Conservation (phyloP, 2,797 vertebrate species). For the Gymnodraco acuticeps region DNA sequence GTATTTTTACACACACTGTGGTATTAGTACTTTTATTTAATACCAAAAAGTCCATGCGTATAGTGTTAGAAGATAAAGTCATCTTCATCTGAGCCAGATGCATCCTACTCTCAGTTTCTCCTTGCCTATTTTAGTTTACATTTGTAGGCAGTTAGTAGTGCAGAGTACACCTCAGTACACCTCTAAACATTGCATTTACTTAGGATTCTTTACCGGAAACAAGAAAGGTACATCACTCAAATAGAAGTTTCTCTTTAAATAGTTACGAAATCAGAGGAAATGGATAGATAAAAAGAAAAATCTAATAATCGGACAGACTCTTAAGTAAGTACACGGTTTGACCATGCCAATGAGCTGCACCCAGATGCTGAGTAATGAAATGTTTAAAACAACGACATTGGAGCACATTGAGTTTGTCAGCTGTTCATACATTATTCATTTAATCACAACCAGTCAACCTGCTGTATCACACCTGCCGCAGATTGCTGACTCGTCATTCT, state of each 20-base stretch:
- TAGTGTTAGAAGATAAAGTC: no score
- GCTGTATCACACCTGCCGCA: conserved; percentile 72
- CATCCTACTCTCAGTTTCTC: no score
- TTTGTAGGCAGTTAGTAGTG: no score
- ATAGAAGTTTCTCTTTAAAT: neutral
- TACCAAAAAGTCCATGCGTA: no score
- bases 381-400: conserved; percentile 82
- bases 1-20: no score
- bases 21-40: no score
- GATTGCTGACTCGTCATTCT: conserved; percentile 46
- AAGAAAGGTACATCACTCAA: no score
- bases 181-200: no score
- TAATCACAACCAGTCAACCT: conserved; percentile 71
- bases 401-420: conserved; percentile 64
- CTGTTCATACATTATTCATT: conserved; percentile 78
- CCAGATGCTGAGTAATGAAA: conserved; percentile 77
- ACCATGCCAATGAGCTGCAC: conserved; percentile 46
- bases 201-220: no score
- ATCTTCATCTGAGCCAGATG: no score
- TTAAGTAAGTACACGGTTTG: neutral
- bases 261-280: neutral
- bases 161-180: no score
- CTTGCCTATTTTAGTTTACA: no score
- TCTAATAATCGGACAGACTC: neutral
- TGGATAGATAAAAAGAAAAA: neutral